phyloP scores from a whole-genome alignment of 64 coral and sea anemone genomes.

The Stichodactyla mertensii region DNA sequence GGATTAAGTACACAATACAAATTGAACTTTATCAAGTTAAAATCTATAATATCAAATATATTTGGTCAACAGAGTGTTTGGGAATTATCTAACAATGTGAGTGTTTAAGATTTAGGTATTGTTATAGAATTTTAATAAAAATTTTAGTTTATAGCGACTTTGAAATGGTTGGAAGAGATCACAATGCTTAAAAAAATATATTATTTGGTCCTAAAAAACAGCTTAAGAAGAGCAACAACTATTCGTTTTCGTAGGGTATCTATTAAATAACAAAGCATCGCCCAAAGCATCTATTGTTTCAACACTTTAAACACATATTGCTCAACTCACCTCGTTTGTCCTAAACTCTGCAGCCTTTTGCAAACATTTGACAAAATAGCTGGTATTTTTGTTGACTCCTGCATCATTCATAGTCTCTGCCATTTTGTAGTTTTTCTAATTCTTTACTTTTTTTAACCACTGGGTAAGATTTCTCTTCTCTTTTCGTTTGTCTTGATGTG shows the following conservation, averaged over 20 bases:
- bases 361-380: slow-evolving; percentile 79
- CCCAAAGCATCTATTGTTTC: slow-evolving; percentile 5
- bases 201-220: neutral
- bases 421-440: neutral
- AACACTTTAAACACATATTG: slow-evolving; percentile 23
- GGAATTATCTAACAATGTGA: too few species aligned
- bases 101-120: neutral
- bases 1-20: neutral
- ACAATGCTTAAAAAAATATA: too few species aligned
- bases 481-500: neutral
- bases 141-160: neutral
- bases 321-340: slow-evolving; percentile 79
- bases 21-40: neutral
- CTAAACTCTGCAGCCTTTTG: slow-evolving; percentile 65
- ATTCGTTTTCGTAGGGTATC: neutral
- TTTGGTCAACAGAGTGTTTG: too few species aligned
- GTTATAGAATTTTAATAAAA: neutral
- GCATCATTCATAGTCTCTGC: neutral
- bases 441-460: neutral
- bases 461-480: neutral
- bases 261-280: slow-evolving; percentile 16
- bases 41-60: neutral
- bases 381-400: neutral
- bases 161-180: neutral
- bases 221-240: neutral